Percentiles rank a stretch among this genome's conserved stretches.
Evolutionary conservation across 2,113 vertebrate genomes (phyloP).

Genomic region (Cepphus grylle): DNA sequence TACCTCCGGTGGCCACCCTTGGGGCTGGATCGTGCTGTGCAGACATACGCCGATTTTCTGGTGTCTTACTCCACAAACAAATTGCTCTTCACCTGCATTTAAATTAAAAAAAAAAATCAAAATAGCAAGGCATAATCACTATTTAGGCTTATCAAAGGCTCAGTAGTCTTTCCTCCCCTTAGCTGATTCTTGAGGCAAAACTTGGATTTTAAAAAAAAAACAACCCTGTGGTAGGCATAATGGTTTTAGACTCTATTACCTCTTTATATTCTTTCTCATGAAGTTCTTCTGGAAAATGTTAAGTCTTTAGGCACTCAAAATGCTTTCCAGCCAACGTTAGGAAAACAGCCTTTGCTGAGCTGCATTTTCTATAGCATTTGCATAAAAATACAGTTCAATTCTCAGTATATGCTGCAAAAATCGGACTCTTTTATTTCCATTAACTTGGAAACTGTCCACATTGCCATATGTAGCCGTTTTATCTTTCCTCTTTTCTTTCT

Average conservation of each 20-base stretch:
- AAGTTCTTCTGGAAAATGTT: not conserved
- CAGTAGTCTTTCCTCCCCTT: not conserved
- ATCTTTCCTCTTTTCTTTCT: slow-evolving; percentile 23
- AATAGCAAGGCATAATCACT: not conserved
- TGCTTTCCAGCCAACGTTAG: not conserved
- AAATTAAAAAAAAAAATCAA: not conserved
- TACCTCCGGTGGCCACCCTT: not conserved
- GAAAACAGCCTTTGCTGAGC: slow-evolving; percentile 47
- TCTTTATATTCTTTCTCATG: not conserved
- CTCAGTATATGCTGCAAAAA: slow-evolving; percentile 17
- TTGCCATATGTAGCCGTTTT: slow-evolving; percentile 53
- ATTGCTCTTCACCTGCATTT: not conserved
- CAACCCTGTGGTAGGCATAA: not conserved
- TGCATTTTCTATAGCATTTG: slow-evolving; percentile 46
- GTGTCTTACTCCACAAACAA: not conserved
- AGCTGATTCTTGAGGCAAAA: not conserved
- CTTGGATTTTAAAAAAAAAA: not conserved
- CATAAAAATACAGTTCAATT: slow-evolving; percentile 47
- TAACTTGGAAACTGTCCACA: slow-evolving; percentile 54
- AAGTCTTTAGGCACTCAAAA: slow-evolving; percentile 13
- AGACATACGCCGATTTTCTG: not conserved
- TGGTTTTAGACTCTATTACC: not conserved
- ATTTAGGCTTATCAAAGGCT: not conserved
- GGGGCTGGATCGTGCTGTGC: not conserved
- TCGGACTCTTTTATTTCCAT: slow-evolving; percentile 23